A percentile compares a stretch with the other conserved stretches of the same genome.
These are phyloP conservation scores for Streptopelia turtur DNA, from an alignment of 2,797 vertebrate genomes.

Conservation along the genomic window DNA sequence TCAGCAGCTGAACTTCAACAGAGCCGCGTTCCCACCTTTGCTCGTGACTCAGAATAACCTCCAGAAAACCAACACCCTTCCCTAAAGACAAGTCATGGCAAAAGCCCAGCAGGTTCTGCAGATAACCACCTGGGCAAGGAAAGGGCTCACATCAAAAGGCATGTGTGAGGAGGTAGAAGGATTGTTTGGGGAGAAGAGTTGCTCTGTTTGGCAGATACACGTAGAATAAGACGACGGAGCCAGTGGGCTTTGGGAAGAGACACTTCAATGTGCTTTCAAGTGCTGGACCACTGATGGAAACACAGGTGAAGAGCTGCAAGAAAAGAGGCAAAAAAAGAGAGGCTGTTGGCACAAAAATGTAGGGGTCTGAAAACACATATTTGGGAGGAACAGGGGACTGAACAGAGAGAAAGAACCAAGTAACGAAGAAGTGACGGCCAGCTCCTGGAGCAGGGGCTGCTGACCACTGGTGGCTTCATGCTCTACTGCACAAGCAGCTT, in stretches of 20 bases:
- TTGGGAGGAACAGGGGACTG: neutral
- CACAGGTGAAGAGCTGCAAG: neutral
- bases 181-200: neutral
- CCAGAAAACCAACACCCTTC: neutral
- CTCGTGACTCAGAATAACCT: neutral
- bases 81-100: neutral
- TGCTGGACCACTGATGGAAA: neutral
- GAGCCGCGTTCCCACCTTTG: accelerated
- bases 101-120: neutral
- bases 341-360: accelerated
- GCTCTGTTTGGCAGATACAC: neutral
- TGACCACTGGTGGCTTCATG: neutral
- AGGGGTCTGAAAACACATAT: neutral
- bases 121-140: neutral
- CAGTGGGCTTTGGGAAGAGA: neutral
- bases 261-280: neutral
- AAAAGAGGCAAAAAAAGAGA: neutral
- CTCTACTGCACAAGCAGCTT: neutral
- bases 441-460: accelerated
- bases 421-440: neutral
- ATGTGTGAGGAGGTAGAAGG: neutral
- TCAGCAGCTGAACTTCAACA: neutral
- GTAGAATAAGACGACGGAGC: neutral
- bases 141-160: neutral
- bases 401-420: neutral